These are phyloP conservation scores for Morus bassanus DNA, from an alignment of 2,797 vertebrate genomes.

Conservation along the genomic window DNA sequence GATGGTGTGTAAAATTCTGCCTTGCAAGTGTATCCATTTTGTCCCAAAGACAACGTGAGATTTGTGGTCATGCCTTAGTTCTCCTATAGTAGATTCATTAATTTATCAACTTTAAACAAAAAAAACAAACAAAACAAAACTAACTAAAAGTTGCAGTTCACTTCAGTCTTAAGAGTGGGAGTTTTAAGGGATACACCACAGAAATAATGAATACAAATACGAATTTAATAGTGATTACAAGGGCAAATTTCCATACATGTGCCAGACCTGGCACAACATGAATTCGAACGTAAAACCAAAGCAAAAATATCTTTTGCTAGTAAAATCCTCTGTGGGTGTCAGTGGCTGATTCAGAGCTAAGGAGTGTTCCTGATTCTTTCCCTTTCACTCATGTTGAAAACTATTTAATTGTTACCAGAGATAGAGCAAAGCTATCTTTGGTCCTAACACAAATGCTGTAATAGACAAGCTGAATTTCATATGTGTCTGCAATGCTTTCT, in stretches of 20 bases:
- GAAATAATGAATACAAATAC: background rate
- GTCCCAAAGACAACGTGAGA: background rate
- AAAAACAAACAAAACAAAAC: background rate
- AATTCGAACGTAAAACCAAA: background rate
- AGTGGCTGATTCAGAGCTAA: background rate
- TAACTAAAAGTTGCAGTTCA: background rate
- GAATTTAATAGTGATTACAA: background rate
- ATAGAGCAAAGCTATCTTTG: background rate
- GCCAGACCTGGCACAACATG: accelerated
- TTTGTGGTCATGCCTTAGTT: background rate
- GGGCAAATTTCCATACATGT: background rate
- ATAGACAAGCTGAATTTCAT: background rate
- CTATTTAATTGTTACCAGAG: background rate
- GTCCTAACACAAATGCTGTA: background rate
- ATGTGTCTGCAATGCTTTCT: background rate
- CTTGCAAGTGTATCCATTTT: background rate
- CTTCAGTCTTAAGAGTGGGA: background rate
- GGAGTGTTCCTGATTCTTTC: background rate
- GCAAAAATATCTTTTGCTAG: background rate
- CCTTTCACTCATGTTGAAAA: background rate
- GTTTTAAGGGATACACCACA: background rate
- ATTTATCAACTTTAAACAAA: background rate
- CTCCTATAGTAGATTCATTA: background rate
- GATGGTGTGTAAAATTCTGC: background rate
- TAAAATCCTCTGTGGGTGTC: conserved; percentile 18